Evolutionary conservation across 2,797 vertebrate species (phyloP), one percentile per base, ranked within the genome.

Genomic region (Threskiornis aethiopicus): DNA sequence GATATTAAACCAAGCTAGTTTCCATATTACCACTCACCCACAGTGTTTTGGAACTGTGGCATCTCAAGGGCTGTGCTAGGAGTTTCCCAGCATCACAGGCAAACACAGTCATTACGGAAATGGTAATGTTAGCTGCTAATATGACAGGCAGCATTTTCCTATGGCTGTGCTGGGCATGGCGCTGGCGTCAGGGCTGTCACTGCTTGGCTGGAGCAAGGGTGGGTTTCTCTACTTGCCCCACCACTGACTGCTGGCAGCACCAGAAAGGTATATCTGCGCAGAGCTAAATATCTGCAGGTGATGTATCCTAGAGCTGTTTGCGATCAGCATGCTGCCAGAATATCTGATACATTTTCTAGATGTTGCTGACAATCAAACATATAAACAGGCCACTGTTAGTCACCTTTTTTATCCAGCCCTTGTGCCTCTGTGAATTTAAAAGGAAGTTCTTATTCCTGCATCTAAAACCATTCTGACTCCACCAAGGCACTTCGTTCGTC

Each of bases 1-100:
- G 77, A 58, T 73, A 79, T 42, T 47, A 90, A 93, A 86, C 57
- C 49, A 64, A 79, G 64, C 59, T 67, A 21, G 29, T 79, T 88
- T 89, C 77, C 16, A 8, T 73, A 39, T 85, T 61, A 21, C 37
- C 1, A 9, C 31, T 66, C 14, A 31, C 58, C 65, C 54, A 33
- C 75, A 24, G 81, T 1, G 2, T 67, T 94, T 54, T 80, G 83
- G 82, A 76, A 11, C 14, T 11, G 47, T 65, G 86, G 42, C 49
- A 26, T 72, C 62, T 90, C 49, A 52, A 79, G 66, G 39, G 55
- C 66, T 91, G 31, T 39, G 31, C 31, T 28, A 70, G 83, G 87
- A 84, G 39, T 86, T 76, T 90, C 87, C 89, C 73, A 76, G 58
- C 54, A 55, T 29, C 51, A 41, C 22, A 35, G 44, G 35, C 67